Conservation (phyloP, 2,888 invertebrate species). For the Drosophila buzzatii region DNA sequence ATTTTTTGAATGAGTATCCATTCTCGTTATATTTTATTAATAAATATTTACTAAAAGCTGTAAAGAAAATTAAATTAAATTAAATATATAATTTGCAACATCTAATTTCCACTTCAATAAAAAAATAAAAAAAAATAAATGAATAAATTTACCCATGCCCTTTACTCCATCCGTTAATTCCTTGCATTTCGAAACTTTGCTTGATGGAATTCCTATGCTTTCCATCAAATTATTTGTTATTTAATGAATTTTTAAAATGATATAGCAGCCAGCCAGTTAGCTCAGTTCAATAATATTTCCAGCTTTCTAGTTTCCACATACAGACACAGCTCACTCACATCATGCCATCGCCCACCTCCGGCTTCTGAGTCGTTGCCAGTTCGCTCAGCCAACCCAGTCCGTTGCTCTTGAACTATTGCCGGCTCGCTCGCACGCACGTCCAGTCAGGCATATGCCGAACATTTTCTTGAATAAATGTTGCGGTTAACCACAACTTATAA, state of each 20-base stretch:
- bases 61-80: no score
- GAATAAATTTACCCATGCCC: no score
- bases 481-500: slow-evolving; percentile 86
- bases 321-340: slow-evolving; percentile 8
- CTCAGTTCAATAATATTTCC: slow-evolving; percentile 1
- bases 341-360: background rate
- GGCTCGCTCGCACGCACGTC: slow-evolving; percentile 54
- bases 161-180: background rate
- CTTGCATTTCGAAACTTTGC: background rate
- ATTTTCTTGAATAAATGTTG: slow-evolving; percentile 84
- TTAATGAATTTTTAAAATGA: background rate
- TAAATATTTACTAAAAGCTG: no score
- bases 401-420: slow-evolving; percentile 25
- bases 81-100: no score
- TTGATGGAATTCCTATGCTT: background rate
- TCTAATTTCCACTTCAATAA: no score
- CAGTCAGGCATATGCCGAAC: slow-evolving; percentile 62
- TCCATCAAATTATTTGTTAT: background rate
- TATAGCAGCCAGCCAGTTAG: background rate
- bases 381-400: slow-evolving; percentile 19
- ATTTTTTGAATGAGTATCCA: no score
- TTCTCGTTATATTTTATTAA: no score
- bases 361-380: slow-evolving; percentile 11
- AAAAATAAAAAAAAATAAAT: no score
- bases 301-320: slow-evolving; percentile 6